Evolutionary conservation across 2,797 vertebrate species (phyloP), one percentile per base, ranked within the genome.

Genomic region (Acrocephalus scirpaceus): DNA sequence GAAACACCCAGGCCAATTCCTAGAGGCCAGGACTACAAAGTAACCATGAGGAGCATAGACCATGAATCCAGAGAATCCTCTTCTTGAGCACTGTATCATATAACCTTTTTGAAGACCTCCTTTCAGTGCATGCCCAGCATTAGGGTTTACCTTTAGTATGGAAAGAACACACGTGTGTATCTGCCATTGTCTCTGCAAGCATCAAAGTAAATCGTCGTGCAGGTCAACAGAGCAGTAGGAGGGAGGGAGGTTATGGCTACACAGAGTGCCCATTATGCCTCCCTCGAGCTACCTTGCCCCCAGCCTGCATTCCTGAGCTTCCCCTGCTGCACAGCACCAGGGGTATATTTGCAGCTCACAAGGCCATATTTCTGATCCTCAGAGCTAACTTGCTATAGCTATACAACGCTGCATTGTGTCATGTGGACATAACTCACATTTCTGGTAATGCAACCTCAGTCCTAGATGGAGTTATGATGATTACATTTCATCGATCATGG

Each of bases 121-220:
- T 91, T 74, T n/a, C 34, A 82, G 32, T 7, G 50, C 11, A 32
- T 36, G 7, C 19, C 32, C 50, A 57, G 29, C 32, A 22, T 7
- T 23, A 30, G 30, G 16, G 48, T 51, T 57, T 40, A 36, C 36
- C 26, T 34, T 73, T 23, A 17, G 26, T 3, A 6, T 22, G 44
- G n/a, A 29, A 75, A 88, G 38, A 92, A 45, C 21, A 16, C 7
- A 45, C 0, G 0, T 1, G 3, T 2, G 0, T 29, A 40, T 40
- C 62, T 78, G 36, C 34, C 20, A 18, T 57, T 67, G 71, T 11
- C 44, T 58, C 38, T 56, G 47, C 16, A 67, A 58, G n/a, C 47
- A 40, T 23, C 1, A 1, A 92, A 79, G 22, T 60, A 44, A 57
- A 62, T 18, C 19, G 2, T 9, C 7, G 2, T 9, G 44, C 50